Evolutionary conservation across 2,113 vertebrate species (phyloP).

Genomic region (Paradoxurus hermaphroditus): DNA sequence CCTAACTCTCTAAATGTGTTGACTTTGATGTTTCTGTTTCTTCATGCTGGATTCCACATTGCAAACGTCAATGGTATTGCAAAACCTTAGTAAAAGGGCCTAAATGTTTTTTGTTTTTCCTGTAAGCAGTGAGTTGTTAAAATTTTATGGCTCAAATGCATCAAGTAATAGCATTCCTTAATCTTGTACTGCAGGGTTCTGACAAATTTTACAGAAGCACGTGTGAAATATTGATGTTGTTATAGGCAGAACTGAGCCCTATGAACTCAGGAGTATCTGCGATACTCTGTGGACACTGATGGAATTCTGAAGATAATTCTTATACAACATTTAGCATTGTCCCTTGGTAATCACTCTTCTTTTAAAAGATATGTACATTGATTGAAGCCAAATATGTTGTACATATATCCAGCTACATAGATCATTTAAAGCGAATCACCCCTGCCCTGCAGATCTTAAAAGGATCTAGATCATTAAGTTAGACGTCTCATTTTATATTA

Average conservation of each 20-base stretch:
- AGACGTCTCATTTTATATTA: not conserved
- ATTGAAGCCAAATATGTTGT: not conserved
- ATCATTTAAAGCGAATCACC: not conserved
- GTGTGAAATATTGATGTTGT: not conserved
- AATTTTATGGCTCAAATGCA: not conserved
- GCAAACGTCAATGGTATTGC: not conserved
- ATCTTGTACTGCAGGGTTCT: not conserved
- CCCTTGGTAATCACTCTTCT: not conserved
- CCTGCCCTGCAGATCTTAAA: not conserved
- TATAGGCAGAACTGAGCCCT: not conserved
- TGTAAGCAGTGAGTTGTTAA: not conserved
- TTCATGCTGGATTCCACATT: not conserved
- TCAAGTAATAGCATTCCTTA: conserved; percentile 2
- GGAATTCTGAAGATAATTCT: not conserved
- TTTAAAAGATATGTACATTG: not conserved
- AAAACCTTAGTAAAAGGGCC: not conserved
- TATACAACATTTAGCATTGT: not conserved
- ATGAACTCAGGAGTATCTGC: not conserved
- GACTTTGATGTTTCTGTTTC: not conserved
- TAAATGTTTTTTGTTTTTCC: not conserved
- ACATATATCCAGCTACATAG: not conserved
- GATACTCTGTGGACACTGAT: not conserved
- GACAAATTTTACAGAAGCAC: not conserved
- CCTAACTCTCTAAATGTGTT: not conserved
- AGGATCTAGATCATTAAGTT: not conserved